Conservation (phyloP, 1,140 invertebrate species). For the Pachypeltis micranthus region DNA sequence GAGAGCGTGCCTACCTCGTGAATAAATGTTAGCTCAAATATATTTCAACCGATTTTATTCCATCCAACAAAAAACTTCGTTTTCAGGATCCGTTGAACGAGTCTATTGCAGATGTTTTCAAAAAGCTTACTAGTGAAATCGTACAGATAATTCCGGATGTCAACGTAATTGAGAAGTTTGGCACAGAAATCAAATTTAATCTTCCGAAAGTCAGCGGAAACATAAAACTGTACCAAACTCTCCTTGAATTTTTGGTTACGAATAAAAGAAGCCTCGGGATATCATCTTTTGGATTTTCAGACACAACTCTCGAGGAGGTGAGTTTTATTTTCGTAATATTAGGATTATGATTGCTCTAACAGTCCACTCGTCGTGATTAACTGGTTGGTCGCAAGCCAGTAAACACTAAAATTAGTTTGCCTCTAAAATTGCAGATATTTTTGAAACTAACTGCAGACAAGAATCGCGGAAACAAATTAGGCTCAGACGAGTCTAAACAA, state of each 20-base stretch:
- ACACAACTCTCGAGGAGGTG: conserved; percentile 19
- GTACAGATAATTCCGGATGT: not conserved
- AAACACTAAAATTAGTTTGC: too few species aligned
- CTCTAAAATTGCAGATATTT: too few species aligned
- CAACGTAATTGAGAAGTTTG: conserved; percentile 14
- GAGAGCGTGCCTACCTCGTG: too few species aligned
- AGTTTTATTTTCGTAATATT: not conserved
- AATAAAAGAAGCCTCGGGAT: conserved; percentile 10
- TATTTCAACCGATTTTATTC: too few species aligned
- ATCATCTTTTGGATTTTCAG: conserved; percentile 16
- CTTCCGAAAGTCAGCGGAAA: conserved; percentile 4
- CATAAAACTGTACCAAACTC: conserved; percentile 8
- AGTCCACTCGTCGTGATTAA: too few species aligned
- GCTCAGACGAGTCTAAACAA: too few species aligned
- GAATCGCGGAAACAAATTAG: too few species aligned
- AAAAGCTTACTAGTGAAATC: not conserved
- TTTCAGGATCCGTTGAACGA: not conserved
- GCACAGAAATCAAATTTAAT: conserved; percentile 15
- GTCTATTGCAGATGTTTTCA: not conserved
- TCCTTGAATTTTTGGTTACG: conserved; percentile 12
- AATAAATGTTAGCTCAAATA: not conserved
- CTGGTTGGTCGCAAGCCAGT: too few species aligned
- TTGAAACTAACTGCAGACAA: conserved; percentile 6
- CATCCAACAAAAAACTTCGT: too few species aligned
- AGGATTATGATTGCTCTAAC: too few species aligned